phyloP scores from a whole-genome alignment of 2,888 invertebrate species.

The Melitaea athalia region DNA sequence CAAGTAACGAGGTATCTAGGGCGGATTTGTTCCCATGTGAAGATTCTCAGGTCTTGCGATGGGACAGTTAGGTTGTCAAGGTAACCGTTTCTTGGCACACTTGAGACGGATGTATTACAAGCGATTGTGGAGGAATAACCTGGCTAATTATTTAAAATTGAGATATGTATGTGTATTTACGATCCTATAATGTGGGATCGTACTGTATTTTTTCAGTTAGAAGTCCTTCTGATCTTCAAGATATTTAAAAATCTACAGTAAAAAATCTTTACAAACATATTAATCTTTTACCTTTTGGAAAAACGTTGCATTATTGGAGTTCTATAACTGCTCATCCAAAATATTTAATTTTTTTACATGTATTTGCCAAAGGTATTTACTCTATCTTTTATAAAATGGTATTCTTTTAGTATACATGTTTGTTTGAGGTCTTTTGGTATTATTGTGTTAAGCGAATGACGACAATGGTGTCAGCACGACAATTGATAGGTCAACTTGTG shows the following conservation, averaged over 20 bases:
- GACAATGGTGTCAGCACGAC: not conserved
- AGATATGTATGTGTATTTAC: not conserved
- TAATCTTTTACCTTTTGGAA: too few species aligned
- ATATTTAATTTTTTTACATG: too few species aligned
- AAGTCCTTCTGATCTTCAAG: not conserved
- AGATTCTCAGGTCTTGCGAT: constrained; percentile 49
- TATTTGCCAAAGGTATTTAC: too few species aligned
- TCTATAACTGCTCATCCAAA: too few species aligned
- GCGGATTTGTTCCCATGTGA: constrained; percentile 56
- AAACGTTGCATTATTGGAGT: too few species aligned
- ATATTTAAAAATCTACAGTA: too few species aligned
- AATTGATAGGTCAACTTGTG: not conserved
- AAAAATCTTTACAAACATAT: too few species aligned
- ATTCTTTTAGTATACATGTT: not conserved
- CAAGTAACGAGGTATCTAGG: constrained; percentile 40
- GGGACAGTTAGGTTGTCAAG: constrained; percentile 48
- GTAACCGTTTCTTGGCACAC: constrained; percentile 61
- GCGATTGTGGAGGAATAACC: constrained; percentile 13
- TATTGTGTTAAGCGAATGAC: not conserved
- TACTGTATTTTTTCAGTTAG: not conserved
- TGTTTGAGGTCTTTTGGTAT: not conserved
- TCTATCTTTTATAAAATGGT: not conserved
- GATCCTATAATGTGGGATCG: not conserved
- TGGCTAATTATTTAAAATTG: not conserved
- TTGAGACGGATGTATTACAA: constrained; percentile 37